Percentiles rank a stretch among this genome's conserved stretches.
Conservation (phyloP, 2,113 vertebrate genomes). For the Clarias gariepinus region DNA sequence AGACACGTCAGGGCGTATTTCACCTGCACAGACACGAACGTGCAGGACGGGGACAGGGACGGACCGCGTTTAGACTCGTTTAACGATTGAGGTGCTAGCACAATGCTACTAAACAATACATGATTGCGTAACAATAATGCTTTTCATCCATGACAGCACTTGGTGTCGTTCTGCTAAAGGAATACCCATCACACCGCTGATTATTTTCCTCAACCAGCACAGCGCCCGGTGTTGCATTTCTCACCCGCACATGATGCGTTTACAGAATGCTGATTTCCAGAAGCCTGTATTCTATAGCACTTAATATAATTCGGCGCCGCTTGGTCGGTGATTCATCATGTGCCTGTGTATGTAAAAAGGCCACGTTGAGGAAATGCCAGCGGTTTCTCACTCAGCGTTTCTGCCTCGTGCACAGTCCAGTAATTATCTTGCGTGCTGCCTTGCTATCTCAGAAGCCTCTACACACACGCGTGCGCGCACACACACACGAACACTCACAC, state of each 20-base stretch:
- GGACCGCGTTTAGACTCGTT: background rate
- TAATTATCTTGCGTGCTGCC: constrained; percentile 7
- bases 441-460: constrained; percentile 17
- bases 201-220: background rate
- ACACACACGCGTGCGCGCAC: constrained; percentile 14
- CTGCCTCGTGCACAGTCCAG: constrained; percentile 3
- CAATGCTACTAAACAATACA: too few species aligned
- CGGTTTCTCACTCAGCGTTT: constrained; percentile 23
- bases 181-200: background rate
- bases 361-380: constrained; percentile 12
- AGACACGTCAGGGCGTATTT: constrained; percentile 64
- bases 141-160: too few species aligned
- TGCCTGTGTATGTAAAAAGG: background rate
- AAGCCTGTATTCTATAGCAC: background rate
- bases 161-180: too few species aligned
- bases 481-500: constrained; percentile 6
- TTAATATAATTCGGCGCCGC: background rate
- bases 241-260: background rate
- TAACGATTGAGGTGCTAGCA: background rate
- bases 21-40: constrained; percentile 22
- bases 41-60: constrained; percentile 1
- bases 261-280: background rate
- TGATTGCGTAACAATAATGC: too few species aligned
- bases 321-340: constrained; percentile 15
- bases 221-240: background rate